These are phyloP conservation scores for Synergus itoensis DNA, from an alignment of 2,888 invertebrate genomes.

Conservation along the genomic window DNA sequence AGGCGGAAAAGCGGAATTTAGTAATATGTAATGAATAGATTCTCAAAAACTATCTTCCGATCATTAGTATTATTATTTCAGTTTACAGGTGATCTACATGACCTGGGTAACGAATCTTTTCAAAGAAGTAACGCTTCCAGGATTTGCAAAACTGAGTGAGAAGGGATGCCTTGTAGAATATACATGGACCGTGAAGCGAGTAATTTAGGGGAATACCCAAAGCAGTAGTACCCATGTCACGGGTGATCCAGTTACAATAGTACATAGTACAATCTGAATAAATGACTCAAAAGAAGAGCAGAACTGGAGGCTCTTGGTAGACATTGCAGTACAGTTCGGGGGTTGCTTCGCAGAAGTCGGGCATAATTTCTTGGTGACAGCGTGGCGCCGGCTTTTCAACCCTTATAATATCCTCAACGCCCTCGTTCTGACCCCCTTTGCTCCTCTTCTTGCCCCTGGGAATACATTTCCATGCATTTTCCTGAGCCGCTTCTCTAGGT, in stretches of 20 bases:
- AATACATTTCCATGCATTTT: slow-evolving; percentile 78
- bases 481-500: slow-evolving; percentile 64
- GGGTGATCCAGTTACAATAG: slow-evolving; percentile 51
- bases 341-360: slow-evolving; percentile 60
- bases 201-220: slow-evolving; percentile 58
- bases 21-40: background rate
- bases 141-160: slow-evolving; percentile 57
- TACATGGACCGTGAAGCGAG: slow-evolving; percentile 60
- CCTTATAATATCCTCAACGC: slow-evolving; percentile 75
- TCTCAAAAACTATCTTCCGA: background rate
- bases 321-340: slow-evolving; percentile 45
- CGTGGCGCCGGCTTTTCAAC: slow-evolving; percentile 74
- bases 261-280: slow-evolving; percentile 64
- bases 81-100: too few species aligned
- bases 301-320: slow-evolving; percentile 47
- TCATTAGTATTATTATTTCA: background rate
- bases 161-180: slow-evolving; percentile 58
- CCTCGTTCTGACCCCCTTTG: slow-evolving; percentile 57
- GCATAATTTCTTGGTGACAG: slow-evolving; percentile 76
- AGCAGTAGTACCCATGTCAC: slow-evolving; percentile 53
- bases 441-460: slow-evolving; percentile 57
- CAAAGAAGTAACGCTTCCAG: slow-evolving; percentile 57
- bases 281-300: slow-evolving; percentile 61
- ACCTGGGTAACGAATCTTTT: slow-evolving; percentile 17
- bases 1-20: slow-evolving; percentile 1